Evolutionary conservation across 2,888 invertebrate genomes (phyloP).

Genomic region (Phytoseiulus persimilis): DNA sequence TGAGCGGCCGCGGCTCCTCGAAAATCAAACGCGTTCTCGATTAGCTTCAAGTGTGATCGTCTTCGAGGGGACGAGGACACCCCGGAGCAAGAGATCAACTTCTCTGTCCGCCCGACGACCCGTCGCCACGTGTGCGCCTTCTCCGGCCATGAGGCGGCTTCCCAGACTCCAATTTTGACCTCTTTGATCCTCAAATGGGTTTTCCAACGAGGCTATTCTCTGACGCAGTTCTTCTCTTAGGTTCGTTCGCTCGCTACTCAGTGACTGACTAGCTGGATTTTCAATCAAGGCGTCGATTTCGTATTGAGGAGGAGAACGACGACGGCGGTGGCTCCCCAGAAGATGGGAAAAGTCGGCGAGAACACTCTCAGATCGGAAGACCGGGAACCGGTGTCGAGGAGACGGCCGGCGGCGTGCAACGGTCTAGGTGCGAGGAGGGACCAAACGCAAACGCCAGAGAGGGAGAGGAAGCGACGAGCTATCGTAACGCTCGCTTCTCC

Average conservation of each 20-base stretch:
- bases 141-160: neutral
- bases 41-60: neutral
- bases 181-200: neutral
- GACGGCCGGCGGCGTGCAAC: neutral
- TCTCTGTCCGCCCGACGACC: neutral
- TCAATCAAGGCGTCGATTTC: neutral
- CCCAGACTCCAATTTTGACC: neutral
- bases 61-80: neutral
- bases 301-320: neutral
- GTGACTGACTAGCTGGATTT: neutral
- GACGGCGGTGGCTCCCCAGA: neutral
- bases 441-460: neutral
- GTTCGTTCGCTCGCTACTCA: neutral
- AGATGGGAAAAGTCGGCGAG: neutral
- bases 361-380: neutral
- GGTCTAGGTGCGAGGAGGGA: neutral
- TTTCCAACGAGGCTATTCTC: neutral
- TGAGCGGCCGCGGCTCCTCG: neutral
- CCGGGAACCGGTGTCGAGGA: neutral
- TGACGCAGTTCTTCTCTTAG: neutral
- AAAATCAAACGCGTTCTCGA: neutral
- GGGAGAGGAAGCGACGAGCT: neutral
- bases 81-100: neutral
- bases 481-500: neutral
- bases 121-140: neutral